A percentile compares a stretch with the other conserved stretches of the same genome.
These are phyloP conservation scores for Hydrotaea cyrtoneurina DNA, from an alignment of 2,888 invertebrate species.

Conservation along the genomic window DNA sequence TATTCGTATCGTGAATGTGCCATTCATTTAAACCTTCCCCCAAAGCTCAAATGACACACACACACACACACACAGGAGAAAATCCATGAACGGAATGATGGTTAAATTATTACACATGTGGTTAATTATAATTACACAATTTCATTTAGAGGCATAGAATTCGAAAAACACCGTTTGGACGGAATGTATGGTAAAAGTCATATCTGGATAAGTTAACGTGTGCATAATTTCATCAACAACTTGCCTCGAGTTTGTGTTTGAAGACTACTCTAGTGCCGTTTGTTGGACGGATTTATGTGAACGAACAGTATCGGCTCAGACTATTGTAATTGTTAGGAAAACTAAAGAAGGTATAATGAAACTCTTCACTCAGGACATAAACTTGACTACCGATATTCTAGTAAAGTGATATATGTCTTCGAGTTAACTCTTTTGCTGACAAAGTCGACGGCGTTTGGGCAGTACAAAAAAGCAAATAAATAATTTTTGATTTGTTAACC, in stretches of 20 bases:
- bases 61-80: no score
- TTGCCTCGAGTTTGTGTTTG: conserved; percentile 20
- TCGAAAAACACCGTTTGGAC: not conserved
- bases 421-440: no score
- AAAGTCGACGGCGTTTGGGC: no score
- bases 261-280: not conserved
- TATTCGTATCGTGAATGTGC: conserved; percentile 39
- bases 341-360: no score
- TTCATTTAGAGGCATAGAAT: conserved; percentile 63
- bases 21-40: conserved; percentile 57
- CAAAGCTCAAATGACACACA: conserved; percentile 69
- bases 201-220: conserved; percentile 38
- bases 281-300: not conserved
- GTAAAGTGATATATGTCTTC: no score
- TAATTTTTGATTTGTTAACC: no score
- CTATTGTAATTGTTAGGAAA: not conserved
- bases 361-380: no score
- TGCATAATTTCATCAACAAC: conserved; percentile 50
- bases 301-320: not conserved
- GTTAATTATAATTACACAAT: conserved; percentile 79
- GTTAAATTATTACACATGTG: conserved; percentile 73
- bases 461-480: no score
- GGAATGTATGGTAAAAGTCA: conserved; percentile 30
- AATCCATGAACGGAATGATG: conserved; percentile 42
- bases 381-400: no score